A percentile compares a stretch with the other conserved stretches of the same genome.
Conservation (phyloP, 1,140 invertebrate genomes). For the Drosophila punjabiensis region DNA sequence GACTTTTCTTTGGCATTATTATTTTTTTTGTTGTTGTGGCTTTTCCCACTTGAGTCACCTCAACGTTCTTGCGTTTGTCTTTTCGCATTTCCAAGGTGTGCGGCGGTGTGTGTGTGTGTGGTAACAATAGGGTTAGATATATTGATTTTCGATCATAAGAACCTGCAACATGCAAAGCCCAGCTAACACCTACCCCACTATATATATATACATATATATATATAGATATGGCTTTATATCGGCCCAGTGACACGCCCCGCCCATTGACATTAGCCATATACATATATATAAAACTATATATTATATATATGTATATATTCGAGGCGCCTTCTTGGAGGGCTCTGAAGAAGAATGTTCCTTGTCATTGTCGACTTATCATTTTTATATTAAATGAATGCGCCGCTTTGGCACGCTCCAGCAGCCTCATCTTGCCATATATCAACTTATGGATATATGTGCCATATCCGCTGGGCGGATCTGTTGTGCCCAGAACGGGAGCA, state of each 20-base stretch:
- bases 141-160: slow-evolving; percentile 82
- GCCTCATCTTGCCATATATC: slow-evolving; percentile 2
- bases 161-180: slow-evolving; percentile 71
- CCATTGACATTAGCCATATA: slow-evolving; percentile 42
- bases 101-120: not conserved
- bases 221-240: slow-evolving; percentile 21
- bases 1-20: slow-evolving; percentile 32
- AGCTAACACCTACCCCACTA: slow-evolving; percentile 25
- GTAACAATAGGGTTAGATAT: slow-evolving; percentile 64
- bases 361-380: slow-evolving; percentile 77
- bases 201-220: slow-evolving; percentile 8
- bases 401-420: slow-evolving; percentile 71
- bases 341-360: slow-evolving; percentile 38
- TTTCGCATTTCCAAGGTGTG: slow-evolving; percentile 34
- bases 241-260: slow-evolving; percentile 44
- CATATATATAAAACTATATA: not conserved
- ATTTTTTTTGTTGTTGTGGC: slow-evolving; percentile 9
- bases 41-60: slow-evolving; percentile 36
- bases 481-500: not conserved
- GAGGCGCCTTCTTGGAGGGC: slow-evolving; percentile 17
- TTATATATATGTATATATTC: not conserved
- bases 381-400: slow-evolving; percentile 73
- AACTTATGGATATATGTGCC: not conserved
- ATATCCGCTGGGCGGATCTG: slow-evolving; percentile 17
- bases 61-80: slow-evolving; percentile 45